These are phyloP conservation scores for Phymastichus coffea DNA, from an alignment of 1,140 invertebrate genomes.

Conservation along the genomic window DNA sequence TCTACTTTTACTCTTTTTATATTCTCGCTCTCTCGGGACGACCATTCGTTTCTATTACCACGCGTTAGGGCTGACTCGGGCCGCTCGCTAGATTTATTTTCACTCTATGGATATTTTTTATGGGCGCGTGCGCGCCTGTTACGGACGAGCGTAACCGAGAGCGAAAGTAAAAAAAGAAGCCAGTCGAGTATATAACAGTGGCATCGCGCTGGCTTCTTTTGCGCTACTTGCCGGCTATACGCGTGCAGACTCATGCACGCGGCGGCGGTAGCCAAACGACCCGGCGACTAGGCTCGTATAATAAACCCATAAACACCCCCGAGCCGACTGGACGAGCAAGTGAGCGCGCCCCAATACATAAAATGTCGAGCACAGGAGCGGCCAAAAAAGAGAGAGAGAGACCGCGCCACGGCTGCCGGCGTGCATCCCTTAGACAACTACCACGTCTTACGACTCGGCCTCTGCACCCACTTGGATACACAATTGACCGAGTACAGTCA, in stretches of 20 bases:
- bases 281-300: conserved; percentile 46
- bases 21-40: conserved; percentile 14
- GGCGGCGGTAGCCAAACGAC: conserved; percentile 36
- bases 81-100: conserved; percentile 54
- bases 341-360: conserved; percentile 42
- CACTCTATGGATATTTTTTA: conserved; percentile 53
- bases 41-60: conserved; percentile 55
- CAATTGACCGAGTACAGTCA: conserved; percentile 31
- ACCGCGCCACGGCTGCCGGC: background rate
- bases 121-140: conserved; percentile 40
- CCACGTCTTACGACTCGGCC: too few species aligned
- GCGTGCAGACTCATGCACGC: conserved; percentile 26
- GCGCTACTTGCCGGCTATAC: conserved; percentile 14
- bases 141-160: conserved; percentile 31
- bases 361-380: conserved; percentile 40
- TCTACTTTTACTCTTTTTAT: conserved; percentile 23
- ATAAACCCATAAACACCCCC: conserved; percentile 58
- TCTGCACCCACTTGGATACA: conserved; percentile 30
- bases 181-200: background rate
- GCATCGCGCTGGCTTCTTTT: background rate
- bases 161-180: background rate
- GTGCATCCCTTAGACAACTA: conserved; percentile 3
- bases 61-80: conserved; percentile 36
- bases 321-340: too few species aligned
- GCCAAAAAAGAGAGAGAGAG: too few species aligned